Evolutionary conservation across 2,888 invertebrate species (phyloP).

Genomic region (Sepioteuthis lessoniana): DNA sequence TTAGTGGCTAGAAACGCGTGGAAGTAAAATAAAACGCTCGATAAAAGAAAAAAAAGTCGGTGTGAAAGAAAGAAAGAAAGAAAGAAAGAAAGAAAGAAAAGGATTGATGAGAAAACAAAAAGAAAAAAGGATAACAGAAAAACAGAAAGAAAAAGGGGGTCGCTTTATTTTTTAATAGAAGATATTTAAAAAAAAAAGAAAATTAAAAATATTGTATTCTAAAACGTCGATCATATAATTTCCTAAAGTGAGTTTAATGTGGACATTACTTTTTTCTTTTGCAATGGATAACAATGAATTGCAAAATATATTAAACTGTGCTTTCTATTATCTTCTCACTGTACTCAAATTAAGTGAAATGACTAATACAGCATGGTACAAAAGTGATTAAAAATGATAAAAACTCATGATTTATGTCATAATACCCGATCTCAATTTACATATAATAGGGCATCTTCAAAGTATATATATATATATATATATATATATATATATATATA

Average conservation of each 20-base stretch:
- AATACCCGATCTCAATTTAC: background rate
- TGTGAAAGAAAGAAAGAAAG: background rate
- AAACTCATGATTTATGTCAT: background rate
- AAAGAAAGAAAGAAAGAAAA: background rate
- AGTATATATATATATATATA: background rate
- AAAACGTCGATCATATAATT: background rate
- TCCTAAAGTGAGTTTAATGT: background rate
- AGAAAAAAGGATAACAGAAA: background rate
- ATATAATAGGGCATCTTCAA: background rate
- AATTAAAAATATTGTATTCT: background rate
- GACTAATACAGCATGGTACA: background rate
- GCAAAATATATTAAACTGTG: background rate
- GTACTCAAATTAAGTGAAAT: constrained; percentile 6
- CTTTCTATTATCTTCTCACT: background rate
- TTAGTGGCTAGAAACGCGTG: background rate
- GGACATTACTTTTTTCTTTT: background rate
- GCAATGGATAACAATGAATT: background rate
- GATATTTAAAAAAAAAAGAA: background rate
- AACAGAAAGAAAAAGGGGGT: background rate
- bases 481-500: too few relatives aligned
- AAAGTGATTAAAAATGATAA: background rate
- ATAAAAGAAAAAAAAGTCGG: background rate
- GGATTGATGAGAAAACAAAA: background rate
- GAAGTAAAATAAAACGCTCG: background rate
- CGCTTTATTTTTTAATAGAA: background rate